phyloP scores from a whole-genome alignment of 2,888 invertebrate genomes.

The Phorcus lineatus region DNA sequence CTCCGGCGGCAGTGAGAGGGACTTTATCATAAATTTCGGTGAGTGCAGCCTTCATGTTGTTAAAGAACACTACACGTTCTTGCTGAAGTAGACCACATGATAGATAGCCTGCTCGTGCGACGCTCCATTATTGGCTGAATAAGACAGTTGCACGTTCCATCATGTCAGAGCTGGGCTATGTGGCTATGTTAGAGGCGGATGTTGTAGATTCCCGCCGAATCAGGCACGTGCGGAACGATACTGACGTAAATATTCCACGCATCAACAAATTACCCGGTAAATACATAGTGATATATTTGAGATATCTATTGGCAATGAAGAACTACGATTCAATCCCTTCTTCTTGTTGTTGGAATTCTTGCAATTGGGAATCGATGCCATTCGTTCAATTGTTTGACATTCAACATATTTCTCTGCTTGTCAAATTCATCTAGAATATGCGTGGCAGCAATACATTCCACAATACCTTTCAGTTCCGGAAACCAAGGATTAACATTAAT shows the following conservation, averaged over 20 bases:
- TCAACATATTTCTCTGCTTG: not conserved
- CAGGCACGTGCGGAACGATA: not conserved
- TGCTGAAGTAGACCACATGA: not conserved
- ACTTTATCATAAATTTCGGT: not conserved
- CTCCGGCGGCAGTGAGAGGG: too few species aligned
- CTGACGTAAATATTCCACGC: constrained; percentile 6
- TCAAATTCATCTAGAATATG: constrained; percentile 6
- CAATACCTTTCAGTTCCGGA: not conserved
- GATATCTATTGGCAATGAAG: not conserved
- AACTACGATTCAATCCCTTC: not conserved
- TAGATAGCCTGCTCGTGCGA: not conserved
- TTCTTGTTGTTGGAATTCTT: not conserved
- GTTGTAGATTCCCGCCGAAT: constrained; percentile 1
- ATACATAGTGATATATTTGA: not conserved
- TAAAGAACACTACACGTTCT: not conserved
- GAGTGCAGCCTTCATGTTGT: not conserved
- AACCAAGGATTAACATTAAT: not conserved
- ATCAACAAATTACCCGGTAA: not conserved
- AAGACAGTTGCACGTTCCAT: not conserved
- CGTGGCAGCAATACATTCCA: not conserved
- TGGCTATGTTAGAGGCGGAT: not conserved
- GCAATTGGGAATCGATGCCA: not conserved
- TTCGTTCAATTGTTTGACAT: not conserved
- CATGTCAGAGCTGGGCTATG: not conserved
- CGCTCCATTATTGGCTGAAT: not conserved